Evolutionary conservation across 2,113 vertebrate genomes (phyloP), one percentile per base, ranked within the genome.

Genomic region (Thamnaconus septentrionalis): DNA sequence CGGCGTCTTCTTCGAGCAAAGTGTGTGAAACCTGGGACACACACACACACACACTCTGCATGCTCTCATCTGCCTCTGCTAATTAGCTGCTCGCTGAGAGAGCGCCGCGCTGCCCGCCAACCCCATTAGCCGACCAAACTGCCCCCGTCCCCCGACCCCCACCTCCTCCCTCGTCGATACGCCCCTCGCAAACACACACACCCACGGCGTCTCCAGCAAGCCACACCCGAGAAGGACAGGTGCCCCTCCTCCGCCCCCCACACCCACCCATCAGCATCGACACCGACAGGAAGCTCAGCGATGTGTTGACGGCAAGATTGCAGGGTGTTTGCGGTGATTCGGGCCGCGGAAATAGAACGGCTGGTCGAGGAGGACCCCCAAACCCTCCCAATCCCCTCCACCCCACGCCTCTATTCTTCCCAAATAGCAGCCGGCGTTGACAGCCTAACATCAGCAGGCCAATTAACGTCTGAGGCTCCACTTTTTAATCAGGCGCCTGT

Each of bases 21-120:
- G 64, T 79, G 72, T 81, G 63, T 71, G 70, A 73, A 79, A 78
- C 65, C 31, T 9, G 56, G 73, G 18, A 31, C 18, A 31, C 18
- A 31, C 18, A 31, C 18, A 31, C 18, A 84, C 76, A 69, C 71
- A 63, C 71, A 74, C 66, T 80, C 65, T 6, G 69, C 71, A 68
- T 83, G 81, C 84, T 88, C 83, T 88, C 87, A 83, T 87, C 89
- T 87, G 85, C 79, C 80, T 66, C 76, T 62, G 74, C 77, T 86
- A 89, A 90, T 90, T 87, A 88, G 83, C 76, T 73, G 80, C 69
- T 83, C 49, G 83, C 76, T 83, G 70, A 87, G 81, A 81, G 82
- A 80, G 76, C 76, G 66, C 68, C 61, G 71, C 60, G 73, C 68
- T 61, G 75, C 80, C 76, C 67, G 82, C 83, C 85, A 87, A 84